Percentiles rank a stretch among this genome's conserved stretches.
Conservation (phyloP, 2,113 vertebrate species). For the Vulpes lagopus region DNA sequence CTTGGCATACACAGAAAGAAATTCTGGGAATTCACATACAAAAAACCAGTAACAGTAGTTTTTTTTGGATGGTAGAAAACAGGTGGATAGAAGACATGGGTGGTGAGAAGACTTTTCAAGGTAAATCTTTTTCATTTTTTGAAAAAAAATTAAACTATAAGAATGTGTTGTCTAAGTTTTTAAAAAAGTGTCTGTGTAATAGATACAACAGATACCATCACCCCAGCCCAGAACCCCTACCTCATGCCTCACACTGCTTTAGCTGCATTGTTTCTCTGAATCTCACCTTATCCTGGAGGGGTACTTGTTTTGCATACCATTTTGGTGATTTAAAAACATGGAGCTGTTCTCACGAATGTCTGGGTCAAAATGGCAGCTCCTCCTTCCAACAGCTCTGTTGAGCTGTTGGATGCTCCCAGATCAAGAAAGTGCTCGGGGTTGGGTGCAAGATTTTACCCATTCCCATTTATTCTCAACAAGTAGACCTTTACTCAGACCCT, state of each 20-base stretch:
- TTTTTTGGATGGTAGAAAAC: not conserved
- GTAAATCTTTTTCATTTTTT: not conserved
- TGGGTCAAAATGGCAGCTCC: not conserved
- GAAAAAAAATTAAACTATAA: not conserved
- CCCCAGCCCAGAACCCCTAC: not conserved
- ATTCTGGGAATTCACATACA: conserved; percentile 33
- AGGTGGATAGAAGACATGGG: not conserved
- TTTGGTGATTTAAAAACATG: not conserved
- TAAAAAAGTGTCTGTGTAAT: not conserved
- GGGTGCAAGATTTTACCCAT: not conserved
- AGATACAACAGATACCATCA: not conserved
- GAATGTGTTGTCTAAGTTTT: not conserved
- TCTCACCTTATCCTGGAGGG: not conserved
- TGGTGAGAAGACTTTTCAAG: not conserved
- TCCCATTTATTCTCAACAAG: not conserved
- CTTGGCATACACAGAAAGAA: not conserved
- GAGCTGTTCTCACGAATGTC: not conserved
- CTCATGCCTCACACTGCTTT: not conserved
- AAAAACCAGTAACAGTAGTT: conserved; percentile 21
- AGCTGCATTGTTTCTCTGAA: not conserved
- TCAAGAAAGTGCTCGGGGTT: not conserved
- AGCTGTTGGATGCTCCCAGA: not conserved
- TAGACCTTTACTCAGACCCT: not conserved
- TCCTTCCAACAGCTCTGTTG: not conserved
- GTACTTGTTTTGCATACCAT: not conserved